Conservation (phyloP, 2,113 vertebrate genomes). For the Dromas ardeola region DNA sequence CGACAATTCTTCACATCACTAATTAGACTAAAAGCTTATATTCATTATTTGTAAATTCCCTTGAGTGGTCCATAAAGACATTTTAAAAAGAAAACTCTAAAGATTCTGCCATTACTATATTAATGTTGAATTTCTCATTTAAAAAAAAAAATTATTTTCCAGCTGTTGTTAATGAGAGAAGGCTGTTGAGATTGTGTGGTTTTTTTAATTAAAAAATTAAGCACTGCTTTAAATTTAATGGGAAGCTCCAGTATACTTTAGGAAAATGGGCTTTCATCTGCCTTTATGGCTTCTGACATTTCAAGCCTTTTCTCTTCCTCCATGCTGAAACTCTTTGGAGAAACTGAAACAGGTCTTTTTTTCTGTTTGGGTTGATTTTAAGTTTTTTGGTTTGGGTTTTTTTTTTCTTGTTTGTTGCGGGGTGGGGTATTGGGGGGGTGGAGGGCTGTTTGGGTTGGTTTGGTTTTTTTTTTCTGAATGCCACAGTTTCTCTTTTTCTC, state of each 20-base stretch:
- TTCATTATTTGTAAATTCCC: not conserved
- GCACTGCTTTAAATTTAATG: not conserved
- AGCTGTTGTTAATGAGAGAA: not conserved
- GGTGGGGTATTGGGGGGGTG: too few species aligned
- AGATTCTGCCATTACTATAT: not conserved
- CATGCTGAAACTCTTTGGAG: not conserved
- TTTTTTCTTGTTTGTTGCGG: not conserved
- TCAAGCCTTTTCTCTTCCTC: not conserved
- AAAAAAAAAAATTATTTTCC: not conserved
- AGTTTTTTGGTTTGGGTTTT: not conserved
- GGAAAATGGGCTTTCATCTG: not conserved
- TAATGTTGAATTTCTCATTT: not conserved
- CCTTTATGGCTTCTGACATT: not conserved
- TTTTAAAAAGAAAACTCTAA: slow-evolving; percentile 8
- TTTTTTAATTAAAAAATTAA: not conserved
- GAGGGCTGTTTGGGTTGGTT: not conserved
- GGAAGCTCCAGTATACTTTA: not conserved
- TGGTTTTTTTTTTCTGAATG: not conserved
- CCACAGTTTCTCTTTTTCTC: not conserved
- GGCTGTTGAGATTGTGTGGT: not conserved
- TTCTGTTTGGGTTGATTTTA: not conserved
- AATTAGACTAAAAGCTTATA: slow-evolving; percentile 40
- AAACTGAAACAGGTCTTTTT: not conserved
- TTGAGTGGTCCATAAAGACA: not conserved
- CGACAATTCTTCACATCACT: not conserved